A percentile compares a stretch with the other conserved stretches of the same genome.
phyloP scores from a whole-genome alignment of 2,797 vertebrate genomes.

The Hippocampus kuda region DNA sequence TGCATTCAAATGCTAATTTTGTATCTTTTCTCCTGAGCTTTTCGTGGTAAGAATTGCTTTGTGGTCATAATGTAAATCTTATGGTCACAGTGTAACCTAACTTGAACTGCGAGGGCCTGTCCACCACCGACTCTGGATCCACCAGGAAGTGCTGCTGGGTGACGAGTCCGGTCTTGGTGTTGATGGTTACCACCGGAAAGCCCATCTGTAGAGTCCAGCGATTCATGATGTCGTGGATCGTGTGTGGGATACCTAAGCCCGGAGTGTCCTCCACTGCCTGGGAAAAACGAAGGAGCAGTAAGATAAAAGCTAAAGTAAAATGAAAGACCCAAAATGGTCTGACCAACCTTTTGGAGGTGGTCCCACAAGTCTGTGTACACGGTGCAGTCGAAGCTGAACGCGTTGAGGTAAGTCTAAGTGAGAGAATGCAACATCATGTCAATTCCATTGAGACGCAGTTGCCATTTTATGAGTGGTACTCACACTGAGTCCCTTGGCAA shows the following conservation, averaged over 20 bases:
- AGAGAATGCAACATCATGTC: neutral
- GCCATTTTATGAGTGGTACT: constrained; percentile 42
- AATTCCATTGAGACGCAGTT: neutral
- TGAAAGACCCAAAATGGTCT: neutral
- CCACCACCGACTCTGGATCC: constrained; percentile 64
- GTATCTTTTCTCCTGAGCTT: no score
- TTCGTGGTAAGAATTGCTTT: no score
- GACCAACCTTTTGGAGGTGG: constrained; percentile 72
- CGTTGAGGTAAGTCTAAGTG: constrained; percentile 77
- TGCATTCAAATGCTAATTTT: no score
- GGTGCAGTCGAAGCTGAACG: constrained; percentile 72
- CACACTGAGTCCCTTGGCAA: constrained; percentile 77
- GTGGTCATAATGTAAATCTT: neutral
- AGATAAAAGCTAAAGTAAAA: neutral
- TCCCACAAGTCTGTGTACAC: constrained; percentile 76
- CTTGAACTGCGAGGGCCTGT: constrained; percentile 74
- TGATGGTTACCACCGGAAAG: constrained; percentile 78
- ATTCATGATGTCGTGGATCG: constrained; percentile 77
- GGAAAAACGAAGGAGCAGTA: neutral
- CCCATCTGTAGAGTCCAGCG: constrained; percentile 95
- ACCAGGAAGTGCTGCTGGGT: constrained; percentile 84
- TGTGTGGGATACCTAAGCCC: constrained; percentile 36
- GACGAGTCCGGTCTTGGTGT: constrained; percentile 67
- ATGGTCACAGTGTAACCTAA: constrained; percentile 40
- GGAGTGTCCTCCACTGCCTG: constrained; percentile 60